phyloP scores from a whole-genome alignment of 2,113 vertebrate genomes.

The Scalopus aquaticus region DNA sequence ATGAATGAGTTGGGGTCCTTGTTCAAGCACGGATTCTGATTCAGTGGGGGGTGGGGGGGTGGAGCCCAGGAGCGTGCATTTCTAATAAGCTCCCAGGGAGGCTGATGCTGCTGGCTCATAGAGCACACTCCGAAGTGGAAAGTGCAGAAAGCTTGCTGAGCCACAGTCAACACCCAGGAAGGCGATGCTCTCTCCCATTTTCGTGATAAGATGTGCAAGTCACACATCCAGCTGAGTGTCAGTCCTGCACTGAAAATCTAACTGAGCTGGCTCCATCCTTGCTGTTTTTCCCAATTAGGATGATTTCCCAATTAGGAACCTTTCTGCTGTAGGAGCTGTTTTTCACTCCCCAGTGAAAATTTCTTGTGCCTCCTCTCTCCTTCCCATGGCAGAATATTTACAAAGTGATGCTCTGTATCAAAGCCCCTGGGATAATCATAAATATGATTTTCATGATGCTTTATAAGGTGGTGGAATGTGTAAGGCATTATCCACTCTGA shows the following conservation, averaged over 20 bases:
- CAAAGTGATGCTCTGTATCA: background rate
- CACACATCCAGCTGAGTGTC: background rate
- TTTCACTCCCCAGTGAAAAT: background rate
- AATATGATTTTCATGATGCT: background rate
- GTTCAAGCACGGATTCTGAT: background rate
- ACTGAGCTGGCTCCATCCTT: background rate
- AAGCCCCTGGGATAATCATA: background rate
- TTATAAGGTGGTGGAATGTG: background rate
- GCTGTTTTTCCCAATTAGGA: background rate
- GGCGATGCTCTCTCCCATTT: accelerated
- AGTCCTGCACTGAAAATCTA: background rate
- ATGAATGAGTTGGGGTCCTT: background rate
- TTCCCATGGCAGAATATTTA: background rate
- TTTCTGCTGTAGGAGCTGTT: background rate
- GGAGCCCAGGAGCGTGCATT: background rate
- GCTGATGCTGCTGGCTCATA: background rate
- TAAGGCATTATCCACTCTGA: background rate
- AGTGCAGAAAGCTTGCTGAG: background rate
- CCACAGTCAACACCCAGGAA: background rate
- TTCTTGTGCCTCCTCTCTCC: background rate
- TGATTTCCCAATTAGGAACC: too few relatives aligned
- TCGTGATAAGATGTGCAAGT: background rate
- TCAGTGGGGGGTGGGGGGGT: background rate
- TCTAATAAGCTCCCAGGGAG: background rate
- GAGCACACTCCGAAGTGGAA: background rate